A percentile compares a stretch with the other conserved stretches of the same genome.
phyloP scores from a whole-genome alignment of 1,140 invertebrate species.

The Platyura marginata region DNA sequence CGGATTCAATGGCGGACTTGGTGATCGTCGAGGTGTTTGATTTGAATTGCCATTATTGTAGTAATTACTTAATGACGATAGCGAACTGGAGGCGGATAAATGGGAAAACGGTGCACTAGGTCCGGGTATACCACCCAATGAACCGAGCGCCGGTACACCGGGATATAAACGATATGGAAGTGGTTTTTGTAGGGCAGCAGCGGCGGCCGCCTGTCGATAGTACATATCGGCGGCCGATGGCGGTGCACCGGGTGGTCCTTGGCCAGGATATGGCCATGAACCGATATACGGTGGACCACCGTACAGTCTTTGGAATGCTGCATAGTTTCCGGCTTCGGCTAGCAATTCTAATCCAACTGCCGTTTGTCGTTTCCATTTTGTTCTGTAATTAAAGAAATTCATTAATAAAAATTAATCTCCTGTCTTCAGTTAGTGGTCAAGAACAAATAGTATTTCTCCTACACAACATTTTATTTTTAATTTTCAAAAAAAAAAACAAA shows the following conservation, averaged over 20 bases:
- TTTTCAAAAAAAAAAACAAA: too few species aligned
- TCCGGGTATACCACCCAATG: conserved; percentile 9
- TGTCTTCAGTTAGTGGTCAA: too few species aligned
- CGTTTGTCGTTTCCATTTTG: conserved; percentile 99
- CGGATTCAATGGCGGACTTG: conserved; percentile 22
- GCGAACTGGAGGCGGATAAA: conserved; percentile 22
- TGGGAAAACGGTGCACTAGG: conserved; percentile 18
- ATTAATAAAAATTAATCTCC: too few species aligned
- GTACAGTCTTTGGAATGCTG: conserved; percentile 86
- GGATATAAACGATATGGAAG: conserved; percentile 50
- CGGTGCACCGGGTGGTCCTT: conserved; percentile 29
- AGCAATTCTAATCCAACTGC: conserved; percentile 90
- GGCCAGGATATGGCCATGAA: conserved; percentile 37
- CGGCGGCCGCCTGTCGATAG: conserved; percentile 56
- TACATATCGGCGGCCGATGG: conserved; percentile 49
- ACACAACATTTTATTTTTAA: too few species aligned
- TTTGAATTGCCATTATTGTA: conserved; percentile 11
- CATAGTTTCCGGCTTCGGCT: conserved; percentile 91
- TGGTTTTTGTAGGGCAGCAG: conserved; percentile 60
- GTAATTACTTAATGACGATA: conserved; percentile 23
- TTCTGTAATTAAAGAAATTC: conserved; percentile 48
- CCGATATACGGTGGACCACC: conserved; percentile 49
- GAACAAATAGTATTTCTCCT: too few species aligned
- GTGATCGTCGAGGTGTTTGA: conserved; percentile 12
- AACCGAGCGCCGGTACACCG: conserved; percentile 16